Conservation (phyloP, 2,797 vertebrate genomes). For the Selene dorsalis region DNA sequence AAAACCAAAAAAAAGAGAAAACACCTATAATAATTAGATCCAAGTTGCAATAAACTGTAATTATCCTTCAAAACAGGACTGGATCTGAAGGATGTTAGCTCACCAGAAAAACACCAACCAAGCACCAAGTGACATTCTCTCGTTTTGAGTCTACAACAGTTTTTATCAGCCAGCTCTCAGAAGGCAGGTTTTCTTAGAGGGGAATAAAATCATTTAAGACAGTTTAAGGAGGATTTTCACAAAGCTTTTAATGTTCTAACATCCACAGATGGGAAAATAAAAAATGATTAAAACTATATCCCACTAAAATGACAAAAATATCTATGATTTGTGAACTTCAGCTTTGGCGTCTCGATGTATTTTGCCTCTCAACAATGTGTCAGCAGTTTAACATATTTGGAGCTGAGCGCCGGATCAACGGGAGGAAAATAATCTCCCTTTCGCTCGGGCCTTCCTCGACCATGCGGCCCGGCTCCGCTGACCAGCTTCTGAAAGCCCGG, state of each 20-base stretch:
- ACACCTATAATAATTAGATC: background rate
- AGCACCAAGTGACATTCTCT: conserved; percentile 1
- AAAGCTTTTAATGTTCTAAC: conserved; percentile 39
- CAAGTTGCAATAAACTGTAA: conserved; percentile 1
- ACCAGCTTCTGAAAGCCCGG: conserved; percentile 22
- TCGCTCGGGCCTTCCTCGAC: conserved; percentile 17
- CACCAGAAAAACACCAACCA: conserved; percentile 2
- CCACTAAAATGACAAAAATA: conserved; percentile 33
- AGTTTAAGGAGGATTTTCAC: conserved; percentile 21
- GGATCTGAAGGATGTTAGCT: conserved; percentile 18
- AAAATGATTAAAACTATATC: conserved; percentile 35
- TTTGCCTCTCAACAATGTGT: conserved; percentile 19
- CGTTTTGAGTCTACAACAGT: background rate
- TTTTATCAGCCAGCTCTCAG: conserved; percentile 30
- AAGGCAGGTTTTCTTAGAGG: conserved; percentile 6
- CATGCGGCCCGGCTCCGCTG: background rate
- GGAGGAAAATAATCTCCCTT: conserved; percentile 14
- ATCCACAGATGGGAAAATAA: conserved; percentile 25
- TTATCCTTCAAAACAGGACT: conserved; percentile 22
- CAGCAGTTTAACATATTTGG: conserved; percentile 30
- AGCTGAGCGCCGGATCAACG: background rate
- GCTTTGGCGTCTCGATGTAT: conserved; percentile 12
- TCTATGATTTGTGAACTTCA: conserved; percentile 34
- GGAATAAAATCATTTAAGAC: conserved; percentile 36
- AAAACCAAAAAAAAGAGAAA: background rate